Percentiles rank a stretch among this genome's conserved stretches.
Conservation (phyloP, 2,888 invertebrate species). For the Aporophyla nigra region DNA sequence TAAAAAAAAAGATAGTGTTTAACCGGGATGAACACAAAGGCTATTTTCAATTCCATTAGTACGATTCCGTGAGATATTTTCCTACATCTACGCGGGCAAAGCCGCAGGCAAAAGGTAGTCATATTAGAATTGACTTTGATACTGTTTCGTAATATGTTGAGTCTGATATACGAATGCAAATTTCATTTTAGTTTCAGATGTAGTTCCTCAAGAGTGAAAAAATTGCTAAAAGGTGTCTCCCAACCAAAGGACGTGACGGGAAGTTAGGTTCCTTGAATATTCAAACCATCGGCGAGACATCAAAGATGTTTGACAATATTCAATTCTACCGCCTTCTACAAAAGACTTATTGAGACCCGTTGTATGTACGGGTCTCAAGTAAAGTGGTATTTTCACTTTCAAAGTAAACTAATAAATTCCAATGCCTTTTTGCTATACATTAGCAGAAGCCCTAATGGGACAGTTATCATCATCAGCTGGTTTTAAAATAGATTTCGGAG, state of each 20-base stretch:
- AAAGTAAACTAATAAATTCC: neutral
- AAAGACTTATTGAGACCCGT: too few relatives aligned
- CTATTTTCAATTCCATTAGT: too few relatives aligned
- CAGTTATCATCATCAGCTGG: neutral
- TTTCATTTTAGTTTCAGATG: neutral
- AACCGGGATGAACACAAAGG: neutral
- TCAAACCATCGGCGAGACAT: constrained; percentile 6
- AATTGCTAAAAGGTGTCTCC: neutral
- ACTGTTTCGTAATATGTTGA: neutral
- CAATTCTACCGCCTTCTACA: neutral
- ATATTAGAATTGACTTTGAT: neutral
- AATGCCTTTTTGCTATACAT: neutral
- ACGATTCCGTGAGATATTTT: neutral
- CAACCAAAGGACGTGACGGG: constrained; percentile 2
- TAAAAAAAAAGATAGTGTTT: too few relatives aligned
- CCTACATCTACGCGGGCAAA: neutral
- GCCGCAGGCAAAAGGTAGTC: too few relatives aligned
- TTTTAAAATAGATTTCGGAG: neutral
- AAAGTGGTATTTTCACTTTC: too few relatives aligned
- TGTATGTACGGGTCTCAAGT: too few relatives aligned
- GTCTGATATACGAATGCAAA: neutral
- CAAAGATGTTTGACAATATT: constrained; percentile 25
- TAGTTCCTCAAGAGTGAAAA: constrained; percentile 7
- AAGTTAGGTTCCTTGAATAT: constrained; percentile 30
- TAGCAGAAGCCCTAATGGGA: neutral